Evolutionary conservation across 2,113 vertebrate genomes (phyloP), one percentile per base, ranked within the genome.

Genomic region (Apteryx mantelli): DNA sequence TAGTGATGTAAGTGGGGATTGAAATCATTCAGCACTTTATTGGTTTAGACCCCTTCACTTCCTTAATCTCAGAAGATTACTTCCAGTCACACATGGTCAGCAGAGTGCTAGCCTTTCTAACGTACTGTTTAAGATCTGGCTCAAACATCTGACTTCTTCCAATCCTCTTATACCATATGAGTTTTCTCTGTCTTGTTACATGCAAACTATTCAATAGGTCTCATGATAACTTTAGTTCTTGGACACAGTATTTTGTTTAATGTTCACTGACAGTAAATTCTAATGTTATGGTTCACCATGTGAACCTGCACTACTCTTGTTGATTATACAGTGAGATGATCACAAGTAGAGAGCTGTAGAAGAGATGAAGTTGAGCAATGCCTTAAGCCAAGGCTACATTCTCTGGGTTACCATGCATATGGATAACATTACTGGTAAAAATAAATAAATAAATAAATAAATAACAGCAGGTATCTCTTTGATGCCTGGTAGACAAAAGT

Each of bases 31-130:
- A 87, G 53, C 42, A 58, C 25, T 82, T 93, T 94, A 93, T 79
- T 96, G 88, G 61, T 89, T 97, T 95, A 97, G n/a, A 94, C n/a
- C 26, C 56, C 26, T 93, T 91, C 36, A 77, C 48, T 95, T 92
- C 81, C 85, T n/a, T 89, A 95, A 95, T 94, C 88, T 96, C 91
- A 85, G 80, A 94, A 91, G 92, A 93, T 94, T 89, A 65, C 66
- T 89, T 91, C 80, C 70, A 82, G 84, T 91, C 86, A 93, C 91
- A 95, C 14, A 79, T 92, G 91, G 87, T 77, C 91, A 96, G 81
- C 84, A 82, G 89, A 53, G 38, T 96, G 78, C 74, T 89, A 82
- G 75, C 89, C 74, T 92, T 80, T 92, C 74, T 85, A 89, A 63
- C 28, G 77, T 44, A 66, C 40, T 28, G n/a, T 85, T 93, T 91